Conservation (phyloP, 2,888 invertebrate genomes). For the Himalopsyche japonica region DNA sequence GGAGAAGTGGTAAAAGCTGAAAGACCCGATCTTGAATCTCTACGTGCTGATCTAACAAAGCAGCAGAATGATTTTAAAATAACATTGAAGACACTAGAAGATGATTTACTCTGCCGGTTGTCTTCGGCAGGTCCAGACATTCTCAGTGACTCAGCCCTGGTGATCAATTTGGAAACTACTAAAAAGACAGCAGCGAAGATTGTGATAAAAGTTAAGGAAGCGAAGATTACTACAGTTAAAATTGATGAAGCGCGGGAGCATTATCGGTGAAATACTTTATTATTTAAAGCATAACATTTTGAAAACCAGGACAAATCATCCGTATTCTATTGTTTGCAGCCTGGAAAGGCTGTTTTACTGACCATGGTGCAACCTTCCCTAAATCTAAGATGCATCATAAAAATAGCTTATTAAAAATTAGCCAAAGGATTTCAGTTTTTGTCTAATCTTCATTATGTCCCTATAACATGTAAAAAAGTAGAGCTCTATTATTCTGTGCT, state of each 20-base stretch:
- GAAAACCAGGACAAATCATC: too few species aligned
- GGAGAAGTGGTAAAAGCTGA: slow-evolving; percentile 94
- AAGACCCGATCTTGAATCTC: slow-evolving; percentile 84
- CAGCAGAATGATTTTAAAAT: slow-evolving; percentile 96
- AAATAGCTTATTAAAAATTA: too few species aligned
- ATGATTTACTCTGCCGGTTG: slow-evolving; percentile 81
- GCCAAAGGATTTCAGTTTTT: too few species aligned
- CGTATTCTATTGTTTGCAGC: too few species aligned
- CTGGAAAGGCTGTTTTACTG: too few species aligned
- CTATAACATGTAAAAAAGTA: too few species aligned
- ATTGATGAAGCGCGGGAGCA: slow-evolving; percentile 91
- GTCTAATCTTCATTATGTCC: too few species aligned
- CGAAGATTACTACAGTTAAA: slow-evolving; percentile 80
- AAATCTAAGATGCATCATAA: too few species aligned
- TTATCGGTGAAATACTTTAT: slow-evolving; percentile 61
- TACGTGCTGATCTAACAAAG: slow-evolving; percentile 82
- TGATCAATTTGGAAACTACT: slow-evolving; percentile 90
- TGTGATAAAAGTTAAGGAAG: slow-evolving; percentile 83
- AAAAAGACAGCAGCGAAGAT: slow-evolving; percentile 92
- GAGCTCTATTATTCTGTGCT: too few species aligned
- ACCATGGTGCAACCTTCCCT: too few species aligned
- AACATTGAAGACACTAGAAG: slow-evolving; percentile 87
- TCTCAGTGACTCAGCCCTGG: slow-evolving; percentile 85
- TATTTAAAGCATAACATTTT: too few species aligned
- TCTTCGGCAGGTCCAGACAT: slow-evolving; percentile 92